A percentile compares a stretch with the other conserved stretches of the same genome.
Conservation (phyloP, 2,797 vertebrate genomes). For the Hyperoplus immaculatus region DNA sequence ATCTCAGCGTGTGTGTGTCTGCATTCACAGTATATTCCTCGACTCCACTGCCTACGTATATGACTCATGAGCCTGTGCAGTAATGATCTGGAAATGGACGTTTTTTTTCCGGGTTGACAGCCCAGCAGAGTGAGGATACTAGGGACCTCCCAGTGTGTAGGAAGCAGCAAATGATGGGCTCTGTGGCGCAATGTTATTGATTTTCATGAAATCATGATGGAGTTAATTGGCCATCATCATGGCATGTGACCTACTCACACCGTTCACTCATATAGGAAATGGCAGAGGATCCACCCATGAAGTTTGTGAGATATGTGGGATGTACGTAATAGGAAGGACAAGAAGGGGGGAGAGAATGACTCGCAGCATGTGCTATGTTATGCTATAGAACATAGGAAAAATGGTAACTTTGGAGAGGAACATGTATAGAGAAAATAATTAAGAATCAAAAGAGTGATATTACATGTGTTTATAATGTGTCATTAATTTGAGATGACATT, state of each 20-base stretch:
- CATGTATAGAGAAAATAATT: background rate
- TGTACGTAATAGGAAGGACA: background rate
- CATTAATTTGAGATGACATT: constrained; percentile 19
- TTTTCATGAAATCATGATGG: constrained; percentile 69
- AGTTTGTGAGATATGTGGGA: constrained; percentile 17
- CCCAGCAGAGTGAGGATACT: constrained; percentile 28
- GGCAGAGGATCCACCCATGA: background rate
- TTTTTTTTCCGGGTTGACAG: constrained; percentile 20
- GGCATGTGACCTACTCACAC: constrained; percentile 52
- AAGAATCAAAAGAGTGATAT: background rate
- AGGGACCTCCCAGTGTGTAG: constrained; percentile 28
- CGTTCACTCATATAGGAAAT: constrained; percentile 29
- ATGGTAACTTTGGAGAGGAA: background rate
- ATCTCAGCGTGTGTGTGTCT: background rate
- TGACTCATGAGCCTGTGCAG: constrained; percentile 49
- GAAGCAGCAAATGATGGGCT: constrained; percentile 67
- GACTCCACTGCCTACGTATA: constrained; percentile 7
- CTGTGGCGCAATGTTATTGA: constrained; percentile 71
- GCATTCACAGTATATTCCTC: constrained; percentile 13
- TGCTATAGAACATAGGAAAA: background rate
- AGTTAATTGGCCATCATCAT: constrained; percentile 73
- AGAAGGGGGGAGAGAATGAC: too few relatives aligned
- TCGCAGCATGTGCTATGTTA: background rate
- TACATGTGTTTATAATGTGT: background rate
- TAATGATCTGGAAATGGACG: constrained; percentile 44